Conservation (phyloP, 1,140 invertebrate genomes). For the Musca vetustissima region DNA sequence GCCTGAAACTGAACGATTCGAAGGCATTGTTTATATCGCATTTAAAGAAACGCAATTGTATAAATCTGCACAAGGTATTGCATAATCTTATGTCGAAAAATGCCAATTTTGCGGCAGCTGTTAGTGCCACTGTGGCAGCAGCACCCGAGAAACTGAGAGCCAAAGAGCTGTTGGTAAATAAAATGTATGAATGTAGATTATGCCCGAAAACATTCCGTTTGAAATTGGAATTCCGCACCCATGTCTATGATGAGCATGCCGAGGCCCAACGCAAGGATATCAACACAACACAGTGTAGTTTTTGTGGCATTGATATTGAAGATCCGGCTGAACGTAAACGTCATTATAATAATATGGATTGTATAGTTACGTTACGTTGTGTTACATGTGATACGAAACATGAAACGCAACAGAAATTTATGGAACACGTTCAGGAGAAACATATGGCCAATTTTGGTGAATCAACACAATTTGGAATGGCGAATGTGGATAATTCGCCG, state of each 20-base stretch:
- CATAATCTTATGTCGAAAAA: conserved; percentile 41
- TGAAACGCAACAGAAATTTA: conserved; percentile 51
- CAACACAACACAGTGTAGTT: conserved; percentile 47
- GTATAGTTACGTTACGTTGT: conserved; percentile 52
- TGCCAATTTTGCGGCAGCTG: conserved; percentile 28
- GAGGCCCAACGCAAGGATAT: conserved; percentile 51
- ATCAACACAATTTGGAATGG: background rate
- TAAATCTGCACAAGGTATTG: conserved; percentile 49
- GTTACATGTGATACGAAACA: conserved; percentile 53
- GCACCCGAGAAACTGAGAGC: conserved; percentile 47
- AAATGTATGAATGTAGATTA: conserved; percentile 53
- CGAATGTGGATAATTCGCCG: conserved; percentile 35
- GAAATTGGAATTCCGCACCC: conserved; percentile 53
- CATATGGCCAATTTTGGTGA: conserved; percentile 49
- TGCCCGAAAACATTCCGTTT: conserved; percentile 52
- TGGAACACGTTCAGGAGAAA: conserved; percentile 54
- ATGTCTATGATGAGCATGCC: conserved; percentile 54
- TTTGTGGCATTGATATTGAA: conserved; percentile 50
- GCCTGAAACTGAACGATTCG: conserved; percentile 53
- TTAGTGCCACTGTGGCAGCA: conserved; percentile 27
- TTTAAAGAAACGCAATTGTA: conserved; percentile 53
- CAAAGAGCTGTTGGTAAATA: conserved; percentile 52
- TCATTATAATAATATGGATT: conserved; percentile 55
- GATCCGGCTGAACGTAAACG: conserved; percentile 51
- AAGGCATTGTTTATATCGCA: conserved; percentile 54